Evolutionary conservation across 2,113 vertebrate species (phyloP), one percentile per base, ranked within the genome.

Genomic region (Mesocricetus auratus): DNA sequence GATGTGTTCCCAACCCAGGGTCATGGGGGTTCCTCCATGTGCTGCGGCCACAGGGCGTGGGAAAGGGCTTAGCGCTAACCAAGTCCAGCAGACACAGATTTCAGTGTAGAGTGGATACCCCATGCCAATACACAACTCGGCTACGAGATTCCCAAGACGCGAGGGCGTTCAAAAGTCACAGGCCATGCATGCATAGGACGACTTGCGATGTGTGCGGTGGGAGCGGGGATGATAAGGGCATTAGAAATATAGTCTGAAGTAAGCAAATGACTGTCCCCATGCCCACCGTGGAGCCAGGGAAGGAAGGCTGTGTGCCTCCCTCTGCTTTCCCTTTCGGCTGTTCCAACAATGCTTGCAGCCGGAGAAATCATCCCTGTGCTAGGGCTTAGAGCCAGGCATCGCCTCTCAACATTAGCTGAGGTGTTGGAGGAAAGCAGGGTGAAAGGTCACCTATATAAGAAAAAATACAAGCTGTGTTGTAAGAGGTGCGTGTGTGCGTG

Each of bases 1-100:
- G 78, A 97, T 92, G 64, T 74, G n/a, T 39, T 69, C 89, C 56
- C 17, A 33, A 36, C 68, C 86, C 69, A 56, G 81, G 87, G 91
- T 36, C n/a, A 16, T 36, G 39, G 87, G 50, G 68, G 62, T 77
- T 58, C 58, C 36, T 94, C 93, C 78, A 53, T 39, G 1, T 24
- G 73, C 16, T 29, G 2, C 0, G 56, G 85, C 60, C 29, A 6
- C 29, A 66, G 97, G 96, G 90, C 71, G 93, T 6, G 11, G 90
- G 89, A 86, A 93, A 98, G 94, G 71, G 75, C 89, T 85, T 45
- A 2, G 17, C 33, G 39, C 60, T 81, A 86, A 53, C 47, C 1
- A 89, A 92, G 39, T 75, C 78, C 62, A 90, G 91, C 62, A 93
- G 97, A 73, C n/a, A 60, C 22, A 45, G 79, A 87, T 66, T 66